phyloP scores from a whole-genome alignment of 2,113 vertebrate species.

The Stigmatopora nigra region DNA sequence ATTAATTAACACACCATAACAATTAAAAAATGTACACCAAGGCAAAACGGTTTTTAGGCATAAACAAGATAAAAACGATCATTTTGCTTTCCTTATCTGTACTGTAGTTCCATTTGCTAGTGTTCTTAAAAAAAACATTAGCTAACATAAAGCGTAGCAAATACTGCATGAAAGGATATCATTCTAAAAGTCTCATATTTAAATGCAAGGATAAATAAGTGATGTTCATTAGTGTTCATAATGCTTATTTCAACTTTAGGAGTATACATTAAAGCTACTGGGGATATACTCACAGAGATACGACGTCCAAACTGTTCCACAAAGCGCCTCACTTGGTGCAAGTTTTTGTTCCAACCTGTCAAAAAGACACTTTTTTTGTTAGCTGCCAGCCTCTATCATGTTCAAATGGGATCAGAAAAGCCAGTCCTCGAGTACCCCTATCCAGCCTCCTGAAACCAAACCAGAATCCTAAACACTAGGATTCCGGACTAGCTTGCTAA shows the following conservation, averaged over 20 bases:
- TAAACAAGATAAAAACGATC: conserved; percentile 7
- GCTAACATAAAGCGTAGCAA: neutral
- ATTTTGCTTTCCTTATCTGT: conserved; percentile 1
- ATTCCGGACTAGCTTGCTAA: no score
- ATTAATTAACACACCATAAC: neutral
- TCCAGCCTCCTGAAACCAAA: no score
- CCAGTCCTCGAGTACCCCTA: no score
- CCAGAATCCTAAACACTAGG: no score
- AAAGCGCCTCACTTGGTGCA: no score
- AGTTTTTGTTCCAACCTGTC: no score
- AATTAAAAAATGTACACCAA: neutral
- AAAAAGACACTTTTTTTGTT: no score
- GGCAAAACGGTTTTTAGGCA: conserved; percentile 26
- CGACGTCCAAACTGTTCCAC: conserved; percentile 6
- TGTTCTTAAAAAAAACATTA: neutral
- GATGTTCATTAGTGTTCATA: neutral
- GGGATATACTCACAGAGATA: conserved; percentile 34
- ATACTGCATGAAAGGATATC: neutral
- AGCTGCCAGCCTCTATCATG: no score
- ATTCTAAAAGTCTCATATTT: neutral
- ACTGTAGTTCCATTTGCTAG: neutral
- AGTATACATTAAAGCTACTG: conserved; percentile 18
- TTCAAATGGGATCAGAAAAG: no score
- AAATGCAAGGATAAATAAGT: neutral
- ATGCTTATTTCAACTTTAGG: conserved; percentile 20